Percentiles rank a stretch among this genome's conserved stretches.
Conservation (phyloP, 2,888 invertebrate genomes). For the Melitaea athalia region DNA sequence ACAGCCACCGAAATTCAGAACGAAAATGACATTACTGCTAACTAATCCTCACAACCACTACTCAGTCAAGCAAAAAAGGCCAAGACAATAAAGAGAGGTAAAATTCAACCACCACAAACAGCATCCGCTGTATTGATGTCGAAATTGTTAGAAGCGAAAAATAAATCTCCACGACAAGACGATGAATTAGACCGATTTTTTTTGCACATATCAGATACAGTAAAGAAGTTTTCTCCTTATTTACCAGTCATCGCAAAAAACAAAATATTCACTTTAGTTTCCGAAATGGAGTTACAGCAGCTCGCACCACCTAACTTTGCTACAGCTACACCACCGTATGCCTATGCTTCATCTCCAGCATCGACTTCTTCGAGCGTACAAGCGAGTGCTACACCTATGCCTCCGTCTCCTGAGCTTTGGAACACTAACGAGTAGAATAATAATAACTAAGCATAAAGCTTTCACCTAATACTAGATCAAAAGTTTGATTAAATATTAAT, state of each 20-base stretch:
- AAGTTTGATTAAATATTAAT: too few relatives aligned
- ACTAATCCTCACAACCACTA: constrained; percentile 13
- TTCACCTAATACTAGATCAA: too few relatives aligned
- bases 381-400: not conserved
- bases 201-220: constrained; percentile 37
- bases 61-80: constrained; percentile 11
- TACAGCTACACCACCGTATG: too few relatives aligned
- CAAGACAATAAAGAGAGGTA: constrained; percentile 22
- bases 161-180: constrained; percentile 6
- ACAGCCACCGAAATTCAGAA: not conserved
- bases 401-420: not conserved
- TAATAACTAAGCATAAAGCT: too few relatives aligned
- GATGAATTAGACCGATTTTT: constrained; percentile 35
- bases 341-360: not conserved
- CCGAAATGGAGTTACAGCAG: constrained; percentile 46
- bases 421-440: too few relatives aligned
- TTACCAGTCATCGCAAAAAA: constrained; percentile 38
- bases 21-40: constrained; percentile 3
- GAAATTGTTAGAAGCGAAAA: constrained; percentile 18
- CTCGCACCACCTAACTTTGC: constrained; percentile 87
- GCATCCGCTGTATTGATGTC: constrained; percentile 20
- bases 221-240: constrained; percentile 39
- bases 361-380: not conserved
- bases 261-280: constrained; percentile 37
- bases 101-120: constrained; percentile 6